Evolutionary conservation across 2,797 vertebrate genomes (phyloP).

Genomic region (Lophura swinhoii): DNA sequence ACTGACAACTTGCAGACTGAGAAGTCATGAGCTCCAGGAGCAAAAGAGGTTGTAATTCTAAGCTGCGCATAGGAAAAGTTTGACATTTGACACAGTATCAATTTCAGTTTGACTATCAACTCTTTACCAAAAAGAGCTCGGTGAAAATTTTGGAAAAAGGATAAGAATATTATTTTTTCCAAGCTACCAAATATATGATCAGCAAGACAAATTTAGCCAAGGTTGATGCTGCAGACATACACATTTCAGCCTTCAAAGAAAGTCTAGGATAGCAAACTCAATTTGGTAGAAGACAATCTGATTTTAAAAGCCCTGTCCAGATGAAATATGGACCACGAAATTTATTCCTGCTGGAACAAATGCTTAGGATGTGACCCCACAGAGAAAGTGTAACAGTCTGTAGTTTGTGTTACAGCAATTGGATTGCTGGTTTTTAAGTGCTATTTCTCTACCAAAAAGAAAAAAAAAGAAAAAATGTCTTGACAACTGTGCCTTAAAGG

Average conservation of each 20-base stretch:
- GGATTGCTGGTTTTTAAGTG: background rate
- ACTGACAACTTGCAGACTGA: background rate
- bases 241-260: background rate
- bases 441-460: background rate
- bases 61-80: background rate
- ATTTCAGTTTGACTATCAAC: background rate
- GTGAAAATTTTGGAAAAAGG: background rate
- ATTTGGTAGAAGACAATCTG: background rate
- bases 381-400: background rate
- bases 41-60: background rate
- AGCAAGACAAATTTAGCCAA: background rate
- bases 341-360: background rate
- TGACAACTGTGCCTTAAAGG: background rate
- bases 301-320: conserved; percentile 33
- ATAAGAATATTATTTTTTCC: background rate
- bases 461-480: background rate
- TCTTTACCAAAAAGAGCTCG: background rate
- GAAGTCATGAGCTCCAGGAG: background rate
- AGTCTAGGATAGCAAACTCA: background rate
- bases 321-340: background rate
- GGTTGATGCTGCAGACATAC: background rate
- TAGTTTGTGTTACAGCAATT: conserved; percentile 15
- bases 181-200: background rate
- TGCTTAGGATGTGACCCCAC: background rate
- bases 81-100: background rate